Evolutionary conservation across 2,797 vertebrate genomes (phyloP), one percentile per base, ranked within the genome.

Genomic region (Salmo trutta): DNA sequence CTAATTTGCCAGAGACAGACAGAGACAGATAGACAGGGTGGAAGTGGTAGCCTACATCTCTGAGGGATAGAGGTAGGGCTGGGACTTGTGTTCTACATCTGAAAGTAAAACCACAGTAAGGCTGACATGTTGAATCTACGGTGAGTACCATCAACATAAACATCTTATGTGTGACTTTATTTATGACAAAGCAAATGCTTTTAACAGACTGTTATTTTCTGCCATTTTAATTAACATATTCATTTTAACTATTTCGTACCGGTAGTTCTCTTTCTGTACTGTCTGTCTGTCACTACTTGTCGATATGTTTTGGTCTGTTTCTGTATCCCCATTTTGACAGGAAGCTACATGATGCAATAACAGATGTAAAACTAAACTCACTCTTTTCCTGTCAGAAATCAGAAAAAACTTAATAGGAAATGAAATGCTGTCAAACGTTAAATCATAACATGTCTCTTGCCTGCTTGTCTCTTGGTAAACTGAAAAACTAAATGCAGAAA

Each of bases 101-200:
- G n/a, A 62, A 10, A 62, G n/a, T 62, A 62, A 88, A 90, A 86
- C 89, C 89, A 89, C 91, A 91, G 90, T 88, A 91, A 88, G 90
- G 84, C 29, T 78, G 85, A 83, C 81, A 84, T 81, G 65, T 72
- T 53, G 10, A 17, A 17, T 31, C 27, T 53, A 73, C 16, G 52
- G 52, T 29, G 52, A 52, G 52, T 33, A 54, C 27, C 27, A 31
- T 29, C 24, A 19, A 29, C 78, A 64, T 70, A 70, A 76, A 77
- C 56, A 72, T 54, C 19, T 84, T 14, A 72, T n/a, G 31, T 71
- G 33, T 29, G 10, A 19, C 29, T 68, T 47, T 75, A 54, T 74
- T 27, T 66, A 21, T 29, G 4, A 14, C 16, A 1, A n/a, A 68
- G 7, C 64, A 21, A 33, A 66, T n/a, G 5, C 27, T 19, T 71